phyloP scores from a whole-genome alignment of 2,888 invertebrate genomes.

The Spilosoma lubricipeda region DNA sequence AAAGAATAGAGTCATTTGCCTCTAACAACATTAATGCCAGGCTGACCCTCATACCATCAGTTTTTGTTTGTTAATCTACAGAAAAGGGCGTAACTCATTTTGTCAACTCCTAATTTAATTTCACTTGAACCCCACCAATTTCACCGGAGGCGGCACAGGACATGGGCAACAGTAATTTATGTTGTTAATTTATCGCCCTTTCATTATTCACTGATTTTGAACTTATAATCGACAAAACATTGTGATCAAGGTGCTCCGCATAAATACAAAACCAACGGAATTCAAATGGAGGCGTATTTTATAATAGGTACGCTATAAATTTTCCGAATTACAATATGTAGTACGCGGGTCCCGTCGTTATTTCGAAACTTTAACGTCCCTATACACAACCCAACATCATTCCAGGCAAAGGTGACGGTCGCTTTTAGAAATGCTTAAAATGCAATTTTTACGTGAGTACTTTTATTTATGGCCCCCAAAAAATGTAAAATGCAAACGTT shows the following conservation, averaged over 20 bases:
- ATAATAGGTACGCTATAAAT: constrained; percentile 62
- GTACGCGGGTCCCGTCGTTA: constrained; percentile 64
- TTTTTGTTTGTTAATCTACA: constrained; percentile 87
- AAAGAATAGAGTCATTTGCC: constrained; percentile 85
- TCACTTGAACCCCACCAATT: constrained; percentile 77
- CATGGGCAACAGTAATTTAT: constrained; percentile 73
- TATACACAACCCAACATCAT: constrained; percentile 59
- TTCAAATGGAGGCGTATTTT: constrained; percentile 34
- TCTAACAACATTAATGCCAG: constrained; percentile 81
- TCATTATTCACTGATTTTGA: constrained; percentile 63
- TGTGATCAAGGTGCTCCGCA: constrained; percentile 38
- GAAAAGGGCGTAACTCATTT: constrained; percentile 86
- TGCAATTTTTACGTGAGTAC: constrained; percentile 82
- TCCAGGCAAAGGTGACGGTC: constrained; percentile 75
- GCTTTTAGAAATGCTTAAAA: constrained; percentile 83
- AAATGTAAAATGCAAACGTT: constrained; percentile 85
- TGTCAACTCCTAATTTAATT: constrained; percentile 86
- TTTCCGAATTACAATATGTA: constrained; percentile 65
- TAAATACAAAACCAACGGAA: constrained; percentile 26
- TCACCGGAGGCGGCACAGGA: constrained; percentile 68
- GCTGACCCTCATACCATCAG: constrained; percentile 84
- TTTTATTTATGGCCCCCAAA: constrained; percentile 83
- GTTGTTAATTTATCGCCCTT: constrained; percentile 75
- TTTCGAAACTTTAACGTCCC: constrained; percentile 69
- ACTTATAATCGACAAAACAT: constrained; percentile 56